These are phyloP conservation scores for Oophaga pumilio DNA, from an alignment of 2,113 vertebrate species.

Conservation along the genomic window DNA sequence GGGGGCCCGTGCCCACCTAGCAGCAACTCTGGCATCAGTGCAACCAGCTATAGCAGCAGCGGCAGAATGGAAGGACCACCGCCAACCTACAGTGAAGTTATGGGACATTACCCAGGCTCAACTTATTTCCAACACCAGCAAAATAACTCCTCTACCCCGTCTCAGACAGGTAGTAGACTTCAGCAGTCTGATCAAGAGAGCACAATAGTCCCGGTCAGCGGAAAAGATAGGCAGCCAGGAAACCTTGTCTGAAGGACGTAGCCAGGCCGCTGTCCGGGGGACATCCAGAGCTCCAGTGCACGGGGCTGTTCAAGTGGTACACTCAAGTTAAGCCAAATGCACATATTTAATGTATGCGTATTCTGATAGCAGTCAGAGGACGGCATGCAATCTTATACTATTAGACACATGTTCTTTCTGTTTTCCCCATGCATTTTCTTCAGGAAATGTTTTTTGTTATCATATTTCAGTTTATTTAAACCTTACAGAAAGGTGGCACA, in stretches of 20 bases:
- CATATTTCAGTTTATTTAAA: conserved; percentile 78
- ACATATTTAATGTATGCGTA: conserved; percentile 70
- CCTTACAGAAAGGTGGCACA: conserved; percentile 75
- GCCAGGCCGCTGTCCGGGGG: conserved; percentile 60
- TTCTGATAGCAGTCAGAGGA: conserved; percentile 77
- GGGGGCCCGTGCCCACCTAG: conserved; percentile 91
- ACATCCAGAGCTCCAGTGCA: conserved; percentile 71
- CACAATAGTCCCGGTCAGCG: conserved; percentile 85
- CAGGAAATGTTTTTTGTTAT: conserved; percentile 63
- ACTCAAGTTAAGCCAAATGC: conserved; percentile 75
- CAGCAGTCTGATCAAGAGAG: conserved; percentile 84
- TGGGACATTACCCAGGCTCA: conserved; percentile 87
- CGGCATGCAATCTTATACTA: conserved; percentile 70
- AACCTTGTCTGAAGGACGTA: conserved; percentile 77
- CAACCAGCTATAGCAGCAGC: conserved; percentile 84
- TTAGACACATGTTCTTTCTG: conserved; percentile 68
- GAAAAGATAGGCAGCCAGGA: conserved; percentile 82
- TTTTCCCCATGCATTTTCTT: conserved; percentile 68
- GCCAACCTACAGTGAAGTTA: conserved; percentile 95
- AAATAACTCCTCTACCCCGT: conserved; percentile 78
- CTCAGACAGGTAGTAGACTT: conserved; percentile 78
- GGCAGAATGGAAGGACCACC: conserved; percentile 91
- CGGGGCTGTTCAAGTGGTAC: conserved; percentile 70
- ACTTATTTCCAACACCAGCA: conserved; percentile 94
- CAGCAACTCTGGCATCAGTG: conserved; percentile 95